phyloP scores from a whole-genome alignment of 2,113 vertebrate genomes.

The Harpagus bidentatus region DNA sequence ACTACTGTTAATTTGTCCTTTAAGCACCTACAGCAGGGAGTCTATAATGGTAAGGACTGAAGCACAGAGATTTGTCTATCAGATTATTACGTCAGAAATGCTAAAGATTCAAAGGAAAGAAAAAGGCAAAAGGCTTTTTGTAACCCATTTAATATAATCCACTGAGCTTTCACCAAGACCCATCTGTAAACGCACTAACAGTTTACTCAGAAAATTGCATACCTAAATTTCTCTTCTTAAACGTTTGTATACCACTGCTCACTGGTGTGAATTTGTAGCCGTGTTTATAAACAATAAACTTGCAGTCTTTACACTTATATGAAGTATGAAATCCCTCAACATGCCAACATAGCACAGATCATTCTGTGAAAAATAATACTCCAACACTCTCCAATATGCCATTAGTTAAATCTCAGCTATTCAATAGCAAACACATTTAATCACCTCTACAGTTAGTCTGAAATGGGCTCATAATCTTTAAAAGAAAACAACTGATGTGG shows the following conservation, averaged over 20 bases:
- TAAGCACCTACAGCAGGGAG: constrained; percentile 56
- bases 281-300: constrained; percentile 43
- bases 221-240: constrained; percentile 14
- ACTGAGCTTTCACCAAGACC: constrained; percentile 15
- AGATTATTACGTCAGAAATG: constrained; percentile 65
- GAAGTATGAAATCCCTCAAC: not conserved
- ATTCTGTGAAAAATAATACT: constrained; percentile 54
- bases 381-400: not conserved
- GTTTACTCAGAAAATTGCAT: constrained; percentile 45
- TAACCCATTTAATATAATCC: constrained; percentile 55
- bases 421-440: constrained; percentile 57
- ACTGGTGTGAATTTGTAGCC: constrained; percentile 24
- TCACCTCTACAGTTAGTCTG: constrained; percentile 54
- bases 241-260: not conserved
- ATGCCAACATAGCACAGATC: constrained; percentile 5
- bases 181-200: constrained; percentile 30
- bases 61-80: constrained; percentile 53
- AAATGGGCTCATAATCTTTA: constrained; percentile 50
- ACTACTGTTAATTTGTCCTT: constrained; percentile 70
- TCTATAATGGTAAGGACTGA: constrained; percentile 48
- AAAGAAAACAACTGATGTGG: constrained; percentile 24
- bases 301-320: not conserved
- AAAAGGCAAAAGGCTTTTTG: constrained; percentile 52
- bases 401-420: constrained; percentile 38
- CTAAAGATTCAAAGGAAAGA: constrained; percentile 50